Base-by-base conservation (phyloP, 2,113 vertebrate genomes). In the Salvelinus alpinus region DNA sequence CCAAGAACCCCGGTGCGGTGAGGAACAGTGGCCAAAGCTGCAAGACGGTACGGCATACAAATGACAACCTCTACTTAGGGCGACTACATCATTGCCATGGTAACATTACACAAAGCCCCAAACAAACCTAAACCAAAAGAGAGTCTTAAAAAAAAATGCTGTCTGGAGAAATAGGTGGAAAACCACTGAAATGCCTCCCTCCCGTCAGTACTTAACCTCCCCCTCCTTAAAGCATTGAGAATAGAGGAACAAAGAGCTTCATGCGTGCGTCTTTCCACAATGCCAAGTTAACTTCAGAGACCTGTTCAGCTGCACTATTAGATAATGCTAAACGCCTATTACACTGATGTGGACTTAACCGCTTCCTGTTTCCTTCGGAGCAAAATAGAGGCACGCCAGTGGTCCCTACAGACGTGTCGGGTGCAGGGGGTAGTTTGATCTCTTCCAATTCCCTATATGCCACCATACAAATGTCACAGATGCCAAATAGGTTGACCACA, bases 101-200 rank as follows among this genome's bases (percentile, higher is more conserved):
- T 31, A 80, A 76, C 78, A 22, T 44, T 22, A 75, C 68, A 72
- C 48, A 44, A 70, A 72, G 62, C 48, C 69, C 69, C 70, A 72
- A 75, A 75, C 73, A 80, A 67, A 57, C 24, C 20, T 44, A 71
- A 20, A 80, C 8, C 2, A 2, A 20, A 75, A 70, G n/a, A 64
- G 29, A 25, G 16, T 20, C 5, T 22, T 24, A 8, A 13, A 47
- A 3, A 29, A 73, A 70, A 31, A 24, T 24, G 24, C 20, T 67
- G 64, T 64, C 74, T 68, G 54, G n/a, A 62, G n/a, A 62, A 62
- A 62, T 22, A 2, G 59, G 59, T 62, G 70, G 74, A 73, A 70
- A 72, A 60, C 70, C 73, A 71, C 68, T 72, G 68, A 57, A 75
- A 67, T 16, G 59, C n/a, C 59, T 6, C 59, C 8, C 59, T 18